Percentiles rank a stretch among this genome's conserved stretches.
These are phyloP conservation scores for Lithophane semibrunnea DNA, from an alignment of 2,888 invertebrate species.

Conservation along the genomic window DNA sequence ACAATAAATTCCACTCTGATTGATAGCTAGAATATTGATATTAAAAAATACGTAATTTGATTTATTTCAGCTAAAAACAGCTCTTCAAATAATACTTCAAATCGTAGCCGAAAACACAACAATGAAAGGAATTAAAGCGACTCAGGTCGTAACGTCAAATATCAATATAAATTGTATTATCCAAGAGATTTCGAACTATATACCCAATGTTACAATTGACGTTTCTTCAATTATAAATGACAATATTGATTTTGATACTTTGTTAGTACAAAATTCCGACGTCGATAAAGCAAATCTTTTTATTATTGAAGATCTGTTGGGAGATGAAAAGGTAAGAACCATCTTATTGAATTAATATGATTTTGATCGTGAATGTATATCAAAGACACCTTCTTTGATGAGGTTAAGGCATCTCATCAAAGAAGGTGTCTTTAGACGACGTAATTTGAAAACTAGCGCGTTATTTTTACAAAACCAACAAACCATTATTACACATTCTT, in stretches of 20 bases:
- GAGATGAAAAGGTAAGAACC: conserved; percentile 70
- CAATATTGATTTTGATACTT: conserved; percentile 45
- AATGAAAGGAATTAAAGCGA: conserved; percentile 62
- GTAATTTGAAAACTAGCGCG: conserved; percentile 6
- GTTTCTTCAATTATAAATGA: conserved; percentile 54
- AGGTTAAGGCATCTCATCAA: too few relatives aligned
- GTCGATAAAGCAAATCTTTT: conserved; percentile 68
- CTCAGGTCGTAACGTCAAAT: conserved; percentile 63
- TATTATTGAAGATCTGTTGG: conserved; percentile 71
- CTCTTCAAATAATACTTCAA: conserved; percentile 75
- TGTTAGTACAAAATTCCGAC: conserved; percentile 38
- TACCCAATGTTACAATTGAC: conserved; percentile 57
- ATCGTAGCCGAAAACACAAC: conserved; percentile 72
- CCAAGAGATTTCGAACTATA: conserved; percentile 58
- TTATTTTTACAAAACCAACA: neutral
- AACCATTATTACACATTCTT: neutral
- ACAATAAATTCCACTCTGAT: neutral
- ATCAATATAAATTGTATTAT: conserved; percentile 61
- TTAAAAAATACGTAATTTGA: neutral
- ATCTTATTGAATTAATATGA: conserved; percentile 8
- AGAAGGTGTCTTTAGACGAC: neutral
- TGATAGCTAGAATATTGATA: neutral
- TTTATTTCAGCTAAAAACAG: conserved; percentile 71
- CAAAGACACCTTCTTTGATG: neutral
- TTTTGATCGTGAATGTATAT: conserved; percentile 14